A percentile compares a stretch with the other conserved stretches of the same genome.
Conservation (phyloP, 2,888 invertebrate genomes). For the Euclidia mi region DNA sequence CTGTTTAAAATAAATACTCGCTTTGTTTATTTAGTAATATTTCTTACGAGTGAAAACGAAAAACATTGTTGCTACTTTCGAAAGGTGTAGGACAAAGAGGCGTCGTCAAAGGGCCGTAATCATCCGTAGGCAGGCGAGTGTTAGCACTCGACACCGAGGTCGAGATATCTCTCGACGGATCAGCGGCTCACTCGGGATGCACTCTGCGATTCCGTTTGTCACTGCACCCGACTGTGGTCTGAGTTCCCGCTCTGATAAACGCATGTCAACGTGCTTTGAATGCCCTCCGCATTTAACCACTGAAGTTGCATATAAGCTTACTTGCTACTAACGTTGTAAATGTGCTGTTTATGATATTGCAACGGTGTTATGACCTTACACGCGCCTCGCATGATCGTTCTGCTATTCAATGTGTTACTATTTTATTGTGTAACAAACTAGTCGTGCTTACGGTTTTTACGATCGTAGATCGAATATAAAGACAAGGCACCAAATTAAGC, state of each 20-base stretch:
- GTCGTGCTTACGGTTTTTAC: neutral
- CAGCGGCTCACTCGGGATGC: slow-evolving; percentile 87
- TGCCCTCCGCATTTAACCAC: slow-evolving; percentile 75
- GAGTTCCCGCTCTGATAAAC: slow-evolving; percentile 86
- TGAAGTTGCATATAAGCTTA: slow-evolving; percentile 67
- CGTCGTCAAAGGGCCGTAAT: slow-evolving; percentile 85
- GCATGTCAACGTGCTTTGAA: slow-evolving; percentile 86
- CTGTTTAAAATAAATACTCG: slow-evolving; percentile 37
- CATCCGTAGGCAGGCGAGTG: slow-evolving; percentile 85
- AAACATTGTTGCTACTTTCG: slow-evolving; percentile 75
- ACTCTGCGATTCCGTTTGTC: slow-evolving; percentile 89
- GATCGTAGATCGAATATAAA: no score
- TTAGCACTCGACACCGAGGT: slow-evolving; percentile 84
- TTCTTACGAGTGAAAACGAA: slow-evolving; percentile 57
- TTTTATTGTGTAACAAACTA: neutral
- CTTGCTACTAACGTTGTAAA: slow-evolving; percentile 46
- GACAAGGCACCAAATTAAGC: no score
- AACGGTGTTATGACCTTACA: slow-evolving; percentile 12
- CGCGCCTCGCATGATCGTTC: neutral
- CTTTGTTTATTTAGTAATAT: slow-evolving; percentile 10
- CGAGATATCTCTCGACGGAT: slow-evolving; percentile 88
- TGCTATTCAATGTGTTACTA: neutral
- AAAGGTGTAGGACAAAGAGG: slow-evolving; percentile 75
- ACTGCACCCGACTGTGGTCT: slow-evolving; percentile 81
- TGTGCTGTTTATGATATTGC: slow-evolving; percentile 22